These are phyloP conservation scores for Apomyelois bistriatella DNA, from an alignment of 2,888 invertebrate genomes.

Conservation along the genomic window DNA sequence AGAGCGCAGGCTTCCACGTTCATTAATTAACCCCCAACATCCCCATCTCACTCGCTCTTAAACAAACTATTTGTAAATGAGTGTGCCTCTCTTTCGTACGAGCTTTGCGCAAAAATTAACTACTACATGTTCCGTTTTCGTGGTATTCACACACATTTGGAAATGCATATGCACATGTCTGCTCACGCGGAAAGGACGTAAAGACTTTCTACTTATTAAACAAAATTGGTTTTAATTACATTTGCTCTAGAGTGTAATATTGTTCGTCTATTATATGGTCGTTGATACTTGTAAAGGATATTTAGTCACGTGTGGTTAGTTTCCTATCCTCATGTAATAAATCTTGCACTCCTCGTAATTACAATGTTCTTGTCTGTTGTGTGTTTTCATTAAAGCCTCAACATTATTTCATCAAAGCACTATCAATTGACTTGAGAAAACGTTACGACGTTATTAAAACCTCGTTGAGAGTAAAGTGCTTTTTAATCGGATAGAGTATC, in stretches of 20 bases:
- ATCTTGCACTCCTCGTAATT: slow-evolving; percentile 77
- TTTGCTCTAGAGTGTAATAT: slow-evolving; percentile 55
- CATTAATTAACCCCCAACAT: slow-evolving; percentile 78
- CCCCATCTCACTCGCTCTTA: slow-evolving; percentile 61
- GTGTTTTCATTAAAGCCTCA: slow-evolving; percentile 70
- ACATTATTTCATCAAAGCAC: slow-evolving; percentile 23
- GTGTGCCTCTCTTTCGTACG: slow-evolving; percentile 64
- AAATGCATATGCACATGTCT: slow-evolving; percentile 71
- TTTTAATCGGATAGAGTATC: background rate
- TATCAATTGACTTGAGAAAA: slow-evolving; percentile 16
- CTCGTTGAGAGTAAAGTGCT: background rate
- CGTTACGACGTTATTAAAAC: background rate
- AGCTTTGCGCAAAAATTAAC: slow-evolving; percentile 81
- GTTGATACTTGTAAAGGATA: slow-evolving; percentile 38
- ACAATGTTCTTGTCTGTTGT: slow-evolving; percentile 77
- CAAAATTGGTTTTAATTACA: slow-evolving; percentile 61
- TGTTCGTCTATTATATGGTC: slow-evolving; percentile 41
- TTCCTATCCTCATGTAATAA: slow-evolving; percentile 74
- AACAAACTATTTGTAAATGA: slow-evolving; percentile 75
- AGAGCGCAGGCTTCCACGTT: slow-evolving; percentile 80
- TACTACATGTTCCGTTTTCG: slow-evolving; percentile 70
- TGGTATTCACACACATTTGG: slow-evolving; percentile 64
- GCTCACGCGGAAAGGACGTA: slow-evolving; percentile 37
- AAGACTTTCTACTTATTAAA: slow-evolving; percentile 34
- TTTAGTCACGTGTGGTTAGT: slow-evolving; percentile 72